phyloP scores from a whole-genome alignment of 2,113 vertebrate genomes.

The Mugil cephalus region DNA sequence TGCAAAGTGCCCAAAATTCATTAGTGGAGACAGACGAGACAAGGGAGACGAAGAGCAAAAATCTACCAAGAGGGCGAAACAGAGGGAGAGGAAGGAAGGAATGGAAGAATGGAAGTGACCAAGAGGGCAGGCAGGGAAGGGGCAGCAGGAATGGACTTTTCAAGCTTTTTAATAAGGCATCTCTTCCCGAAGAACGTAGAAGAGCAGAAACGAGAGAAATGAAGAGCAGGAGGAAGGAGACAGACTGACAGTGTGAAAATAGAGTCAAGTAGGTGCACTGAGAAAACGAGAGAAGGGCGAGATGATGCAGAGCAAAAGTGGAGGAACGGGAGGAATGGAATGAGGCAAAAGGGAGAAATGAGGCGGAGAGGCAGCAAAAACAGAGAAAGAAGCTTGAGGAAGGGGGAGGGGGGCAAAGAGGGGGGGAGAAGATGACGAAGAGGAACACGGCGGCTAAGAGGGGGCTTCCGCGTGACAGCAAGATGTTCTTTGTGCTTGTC shows the following conservation, averaged over 20 bases:
- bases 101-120: not conserved
- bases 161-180: constrained; percentile 59
- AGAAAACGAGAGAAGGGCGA: constrained; percentile 44
- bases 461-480: constrained; percentile 37
- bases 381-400: constrained; percentile 29
- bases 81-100: constrained; percentile 15
- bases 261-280: constrained; percentile 35
- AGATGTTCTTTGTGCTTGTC: constrained; percentile 76
- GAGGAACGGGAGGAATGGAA: constrained; percentile 49
- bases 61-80: constrained; percentile 39
- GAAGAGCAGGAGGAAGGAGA: constrained; percentile 15
- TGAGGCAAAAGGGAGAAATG: constrained; percentile 65
- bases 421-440: constrained; percentile 30
- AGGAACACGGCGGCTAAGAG: constrained; percentile 44
- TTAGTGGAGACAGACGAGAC: constrained; percentile 64
- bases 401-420: constrained; percentile 34
- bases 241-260: constrained; percentile 19
- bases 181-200: constrained; percentile 20
- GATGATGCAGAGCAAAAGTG: constrained; percentile 45
- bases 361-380: constrained; percentile 55
- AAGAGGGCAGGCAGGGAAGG: constrained; percentile 16
- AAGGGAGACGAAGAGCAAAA: constrained; percentile 46
- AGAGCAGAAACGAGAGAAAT: constrained; percentile 2
- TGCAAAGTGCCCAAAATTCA: constrained; percentile 75
- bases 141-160: constrained; percentile 29